Evolutionary conservation across 2,888 invertebrate species (phyloP), one percentile per base, ranked within the genome.

Genomic region (Drosophila cracens): DNA sequence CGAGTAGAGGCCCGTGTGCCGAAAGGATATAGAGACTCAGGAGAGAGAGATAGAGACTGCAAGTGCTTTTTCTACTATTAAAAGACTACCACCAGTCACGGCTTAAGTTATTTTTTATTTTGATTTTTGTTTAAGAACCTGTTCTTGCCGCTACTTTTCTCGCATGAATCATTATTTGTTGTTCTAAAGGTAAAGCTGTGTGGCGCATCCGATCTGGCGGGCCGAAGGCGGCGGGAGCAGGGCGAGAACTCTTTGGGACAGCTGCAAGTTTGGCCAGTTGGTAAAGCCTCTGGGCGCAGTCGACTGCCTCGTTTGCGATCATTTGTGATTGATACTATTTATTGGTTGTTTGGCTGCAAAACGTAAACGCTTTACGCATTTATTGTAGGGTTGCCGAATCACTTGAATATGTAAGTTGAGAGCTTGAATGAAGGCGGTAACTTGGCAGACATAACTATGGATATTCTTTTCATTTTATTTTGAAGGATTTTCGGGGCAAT

Each of bases 131-230:
- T 70, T 46, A 64, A 66, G 77, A 87, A 87, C 87, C 87, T 89
- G 87, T 87, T 87, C 85, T 70, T 68, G 87, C 79, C 72, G 81
- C 85, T 84, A 84, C 89, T 89, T 87, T 89, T 83, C 90, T 77
- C 85, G 90, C 74, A 87, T 87, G 87, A 87, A 87, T 87, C 87
- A 87, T 89, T 87, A 87, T 87, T 87, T 90, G 89, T 79, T 86
- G 87, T 87, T 74, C 70, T 59, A 54, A 74, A 49, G 74, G 61
- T 58, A 57, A 73, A 21, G 40, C 46, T 62, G 52, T 62, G 66
- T 56, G 63, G 53, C 62, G 33, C 53, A 62, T 56, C 43, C 48
- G 51, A 49, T 43, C 29, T 40, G 25, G 54, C 33, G 40, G 53
- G 25, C 25, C 10, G 46, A 31, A 5, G 21, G 48, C 11, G 57